These are phyloP conservation scores for Hycleus phaleratus DNA, from an alignment of 1,140 invertebrate genomes.

Conservation along the genomic window DNA sequence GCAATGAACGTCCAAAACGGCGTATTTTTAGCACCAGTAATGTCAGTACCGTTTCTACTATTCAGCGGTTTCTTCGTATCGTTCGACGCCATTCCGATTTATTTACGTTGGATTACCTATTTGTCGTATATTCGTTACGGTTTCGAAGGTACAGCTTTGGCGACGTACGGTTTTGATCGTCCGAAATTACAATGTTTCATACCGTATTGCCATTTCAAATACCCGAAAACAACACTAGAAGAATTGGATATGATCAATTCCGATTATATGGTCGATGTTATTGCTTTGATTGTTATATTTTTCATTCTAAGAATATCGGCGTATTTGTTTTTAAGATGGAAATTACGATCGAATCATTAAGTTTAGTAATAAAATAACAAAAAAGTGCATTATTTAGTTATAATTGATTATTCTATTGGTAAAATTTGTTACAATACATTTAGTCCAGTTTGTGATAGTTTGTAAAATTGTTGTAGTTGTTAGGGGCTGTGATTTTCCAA, in stretches of 20 bases:
- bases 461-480: too few species aligned
- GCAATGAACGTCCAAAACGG: constrained; percentile 92
- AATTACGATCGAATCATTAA: constrained; percentile 67
- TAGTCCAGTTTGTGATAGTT: too few species aligned
- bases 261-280: constrained; percentile 67
- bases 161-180: constrained; percentile 82
- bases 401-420: too few species aligned
- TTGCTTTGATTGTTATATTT: constrained; percentile 82
- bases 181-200: constrained; percentile 69
- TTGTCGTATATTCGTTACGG: constrained; percentile 92
- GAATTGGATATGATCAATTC: constrained; percentile 77
- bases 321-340: constrained; percentile 88
- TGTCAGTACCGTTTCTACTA: constrained; percentile 88
- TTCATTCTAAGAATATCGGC: constrained; percentile 77
- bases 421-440: too few species aligned
- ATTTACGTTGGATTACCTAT: constrained; percentile 93
- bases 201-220: constrained; percentile 83
- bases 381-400: too few species aligned
- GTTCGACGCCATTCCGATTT: constrained; percentile 91
- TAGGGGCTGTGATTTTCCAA: constrained; percentile 8
- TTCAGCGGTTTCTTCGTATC: constrained; percentile 97
- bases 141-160: constrained; percentile 90
- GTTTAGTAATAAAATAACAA: too few species aligned
- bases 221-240: constrained; percentile 81
- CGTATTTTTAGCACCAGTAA: constrained; percentile 91